Base-by-base conservation (phyloP, 2,888 invertebrate species). In the Drosophila emarginata region DNA sequence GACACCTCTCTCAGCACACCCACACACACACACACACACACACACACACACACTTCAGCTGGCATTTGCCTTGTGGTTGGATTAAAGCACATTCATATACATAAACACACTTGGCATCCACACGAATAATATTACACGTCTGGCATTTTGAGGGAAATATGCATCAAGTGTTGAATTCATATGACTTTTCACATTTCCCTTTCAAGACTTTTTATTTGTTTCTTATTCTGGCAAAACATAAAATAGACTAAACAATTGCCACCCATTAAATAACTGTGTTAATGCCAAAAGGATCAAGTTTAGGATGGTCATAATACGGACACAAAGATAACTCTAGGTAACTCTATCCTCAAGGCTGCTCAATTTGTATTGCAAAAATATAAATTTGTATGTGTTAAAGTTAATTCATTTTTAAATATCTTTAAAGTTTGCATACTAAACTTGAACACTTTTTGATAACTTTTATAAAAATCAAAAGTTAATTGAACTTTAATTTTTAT, bases 141-240 rank as follows among this genome's bases (percentile, higher is more conserved):
- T 53, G 45, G 54, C 56, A 61, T 61, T 57, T 61, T 57, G 15
- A 61, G 57, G 68, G 56, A 66, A 71, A 72, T 72, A 64, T 72
- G 72, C 70, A 60, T 15, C 59, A 71, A 71, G 73, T 72, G 71
- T 72, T 72, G 73, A 72, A 72, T 71, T 72, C 65, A 72, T 72
- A 72, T 72, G 65, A 56, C 39, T 61, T 72, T 65, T 60, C 65
- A 65, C 56, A 60, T 71, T 57, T 65, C 56, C 26, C 60, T 32
- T 72, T 65, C 40, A 66, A 45, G 73, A 56, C 64, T 72, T 72
- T 72, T 72, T 61, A 72, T 72, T 72, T 60, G 66, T 66, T 39
- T 61, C 12, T 45, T 21, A 21, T 45, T 45, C 45, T 45, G 64
- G 57, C 45, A 45, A 14, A 11, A 4, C 2, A 45, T 12, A 45